Evolutionary conservation across 2,888 invertebrate genomes (phyloP), one percentile per base, ranked within the genome.

Genomic region (Metallyticus violacea): DNA sequence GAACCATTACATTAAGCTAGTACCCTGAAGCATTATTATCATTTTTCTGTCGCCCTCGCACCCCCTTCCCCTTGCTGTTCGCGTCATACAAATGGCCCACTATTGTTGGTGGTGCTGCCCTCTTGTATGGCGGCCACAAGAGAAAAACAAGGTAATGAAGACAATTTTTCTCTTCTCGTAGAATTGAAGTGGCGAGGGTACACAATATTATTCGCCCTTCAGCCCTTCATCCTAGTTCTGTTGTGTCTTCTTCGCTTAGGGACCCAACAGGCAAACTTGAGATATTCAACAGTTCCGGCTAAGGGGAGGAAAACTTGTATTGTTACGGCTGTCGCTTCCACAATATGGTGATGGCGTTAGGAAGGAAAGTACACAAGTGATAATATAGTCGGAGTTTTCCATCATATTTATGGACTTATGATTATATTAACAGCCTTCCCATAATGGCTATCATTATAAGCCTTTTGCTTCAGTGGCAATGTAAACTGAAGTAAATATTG

Each of bases 61-160:
- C 40, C 40, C 40, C n/a, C n/a, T n/a, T 62, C 40, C 4, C 30
- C 1, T 7, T 22, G 9, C 40, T 40, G 40, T 62, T 62, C 40
- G 15, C 40, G 40, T 22, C 40, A 62, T 80, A 28, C 81, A 81
- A 62, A 62, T 81, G 62, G 81, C 81, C 40, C 81, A 62, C 81
- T 81, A 81, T 81, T 81, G 81, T 81, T 81, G 80, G 28, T 62
- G 30, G 22, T n/a, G 80, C 27, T 28, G 27, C 26, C 28, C 28
- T 80, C 80, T 80, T 80, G 81, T 82, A 82, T 82, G 82, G 30
- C 76, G 82, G 82, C 25, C 83, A 83, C 83, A 83, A 83, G 83
- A 83, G 83, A 77, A 83, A 83, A 83, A 83, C 83, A 83, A 83
- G 83, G 83, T 83, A 83, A 83, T 83, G 83, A 83, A 25, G 62